phyloP scores from a whole-genome alignment of 2,113 vertebrate genomes.

The Cololabis saira region DNA sequence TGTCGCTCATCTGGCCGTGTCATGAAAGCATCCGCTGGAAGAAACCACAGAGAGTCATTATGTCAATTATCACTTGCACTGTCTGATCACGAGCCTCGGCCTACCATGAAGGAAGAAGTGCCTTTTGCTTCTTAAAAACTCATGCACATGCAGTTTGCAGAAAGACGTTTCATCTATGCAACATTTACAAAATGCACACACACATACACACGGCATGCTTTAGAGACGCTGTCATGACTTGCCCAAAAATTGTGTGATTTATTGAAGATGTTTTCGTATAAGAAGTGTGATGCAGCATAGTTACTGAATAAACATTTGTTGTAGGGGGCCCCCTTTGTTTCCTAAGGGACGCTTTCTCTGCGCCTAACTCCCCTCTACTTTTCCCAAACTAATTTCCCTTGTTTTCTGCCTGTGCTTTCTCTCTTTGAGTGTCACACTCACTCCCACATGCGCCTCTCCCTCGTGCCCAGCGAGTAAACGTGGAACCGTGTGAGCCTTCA shows the following conservation, averaged over 20 bases:
- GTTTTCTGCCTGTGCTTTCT: constrained; percentile 31
- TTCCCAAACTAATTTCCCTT: constrained; percentile 40
- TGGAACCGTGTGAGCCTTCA: constrained; percentile 74
- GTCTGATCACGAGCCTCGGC: constrained; percentile 33
- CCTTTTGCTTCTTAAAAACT: constrained; percentile 49
- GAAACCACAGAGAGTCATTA: constrained; percentile 54
- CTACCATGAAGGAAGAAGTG: constrained; percentile 44
- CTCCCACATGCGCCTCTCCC: constrained; percentile 51
- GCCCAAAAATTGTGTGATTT: constrained; percentile 57
- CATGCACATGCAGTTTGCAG: constrained; percentile 18
- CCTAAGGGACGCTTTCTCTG: constrained; percentile 46
- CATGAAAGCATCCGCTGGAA: constrained; percentile 38
- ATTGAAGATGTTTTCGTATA: constrained; percentile 55
- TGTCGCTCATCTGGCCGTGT: constrained; percentile 55
- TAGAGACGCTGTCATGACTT: constrained; percentile 39
- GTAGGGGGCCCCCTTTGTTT: constrained; percentile 36
- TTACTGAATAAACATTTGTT: constrained; percentile 72
- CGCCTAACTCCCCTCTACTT: constrained; percentile 39
- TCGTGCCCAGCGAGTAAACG: constrained; percentile 65
- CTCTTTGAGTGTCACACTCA: constrained; percentile 24
- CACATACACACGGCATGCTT: constrained; percentile 6
- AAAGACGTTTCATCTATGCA: constrained; percentile 20
- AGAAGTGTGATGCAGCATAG: constrained; percentile 52
- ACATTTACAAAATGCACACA: constrained; percentile 11
- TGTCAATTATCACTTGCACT: constrained; percentile 37